Conservation (phyloP, 1,140 invertebrate genomes). For the Aporrectodea caliginosa region DNA sequence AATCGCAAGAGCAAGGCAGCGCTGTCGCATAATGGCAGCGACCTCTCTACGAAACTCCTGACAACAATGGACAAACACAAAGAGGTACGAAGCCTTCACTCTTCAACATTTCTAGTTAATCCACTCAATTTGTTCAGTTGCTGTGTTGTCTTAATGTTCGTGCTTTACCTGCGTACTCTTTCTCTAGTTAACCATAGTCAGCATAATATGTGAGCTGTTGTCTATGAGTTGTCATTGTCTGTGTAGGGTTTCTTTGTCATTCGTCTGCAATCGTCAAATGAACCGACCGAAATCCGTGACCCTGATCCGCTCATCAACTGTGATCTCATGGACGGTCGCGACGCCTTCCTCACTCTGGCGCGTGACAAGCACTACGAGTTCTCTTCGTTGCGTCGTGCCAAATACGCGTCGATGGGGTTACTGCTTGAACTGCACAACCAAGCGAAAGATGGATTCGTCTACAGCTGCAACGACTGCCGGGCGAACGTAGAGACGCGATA, state of each 20-base stretch:
- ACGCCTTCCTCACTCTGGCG: constrained; percentile 95
- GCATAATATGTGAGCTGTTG: too few relatives aligned
- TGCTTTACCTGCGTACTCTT: too few relatives aligned
- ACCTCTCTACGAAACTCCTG: constrained; percentile 12
- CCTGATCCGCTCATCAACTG: constrained; percentile 91
- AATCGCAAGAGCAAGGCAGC: constrained; percentile 95
- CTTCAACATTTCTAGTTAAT: background rate
- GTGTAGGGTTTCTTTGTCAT: constrained; percentile 89
- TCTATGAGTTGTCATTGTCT: constrained; percentile 26
- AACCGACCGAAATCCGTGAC: constrained; percentile 60
- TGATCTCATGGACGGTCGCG: constrained; percentile 98
- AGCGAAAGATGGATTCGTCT: constrained; percentile 61
- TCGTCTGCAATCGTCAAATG: constrained; percentile 64
- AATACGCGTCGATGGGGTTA: constrained; percentile 95
- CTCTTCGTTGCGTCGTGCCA: constrained; percentile 88
- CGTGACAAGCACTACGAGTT: constrained; percentile 99
- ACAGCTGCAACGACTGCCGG: constrained; percentile 98
- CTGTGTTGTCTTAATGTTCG: background rate
- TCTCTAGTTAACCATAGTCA: too few relatives aligned
- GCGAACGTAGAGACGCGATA: constrained; percentile 90
- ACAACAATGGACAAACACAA: constrained; percentile 26
- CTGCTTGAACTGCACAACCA: constrained; percentile 97
- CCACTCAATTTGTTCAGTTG: background rate
- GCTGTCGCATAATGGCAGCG: constrained; percentile 77
- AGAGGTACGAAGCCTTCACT: background rate